phyloP scores from a whole-genome alignment of 2,888 invertebrate genomes.

The Leptinotarsa haldemani region DNA sequence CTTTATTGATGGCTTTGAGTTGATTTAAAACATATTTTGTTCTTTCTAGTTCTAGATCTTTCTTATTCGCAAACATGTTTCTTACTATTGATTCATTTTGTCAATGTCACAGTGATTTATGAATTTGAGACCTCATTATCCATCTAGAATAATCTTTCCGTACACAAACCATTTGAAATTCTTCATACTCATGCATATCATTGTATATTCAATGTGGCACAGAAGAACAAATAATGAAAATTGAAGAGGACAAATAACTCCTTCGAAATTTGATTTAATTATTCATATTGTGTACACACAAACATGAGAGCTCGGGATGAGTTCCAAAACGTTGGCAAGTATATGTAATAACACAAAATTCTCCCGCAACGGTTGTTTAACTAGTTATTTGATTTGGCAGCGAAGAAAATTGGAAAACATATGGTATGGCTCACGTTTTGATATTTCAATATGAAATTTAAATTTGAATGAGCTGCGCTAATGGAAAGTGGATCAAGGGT shows the following conservation, averaged over 20 bases:
- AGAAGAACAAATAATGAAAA: background rate
- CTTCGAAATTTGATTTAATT: background rate
- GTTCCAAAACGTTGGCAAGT: background rate
- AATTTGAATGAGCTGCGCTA: slow-evolving; percentile 6
- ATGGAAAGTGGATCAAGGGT: slow-evolving; percentile 7
- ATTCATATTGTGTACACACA: background rate
- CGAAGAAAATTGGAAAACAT: background rate
- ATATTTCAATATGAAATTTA: background rate
- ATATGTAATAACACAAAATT: background rate
- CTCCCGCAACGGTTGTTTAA: background rate
- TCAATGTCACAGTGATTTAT: too few relatives aligned
- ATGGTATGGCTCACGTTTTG: background rate
- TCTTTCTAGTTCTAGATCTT: too few relatives aligned
- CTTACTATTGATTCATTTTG: too few relatives aligned
- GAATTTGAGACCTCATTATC: too few relatives aligned
- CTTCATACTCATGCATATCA: background rate
- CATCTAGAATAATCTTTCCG: too few relatives aligned
- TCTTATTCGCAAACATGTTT: too few relatives aligned
- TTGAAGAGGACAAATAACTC: background rate
- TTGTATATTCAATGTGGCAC: background rate
- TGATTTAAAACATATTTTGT: too few relatives aligned
- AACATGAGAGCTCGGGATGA: background rate
- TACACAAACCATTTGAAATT: background rate
- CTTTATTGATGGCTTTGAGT: too few relatives aligned
- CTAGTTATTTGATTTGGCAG: slow-evolving; percentile 1